Evolutionary conservation across 2,797 vertebrate species (phyloP).

Genomic region (Heterohyrax brucei): DNA sequence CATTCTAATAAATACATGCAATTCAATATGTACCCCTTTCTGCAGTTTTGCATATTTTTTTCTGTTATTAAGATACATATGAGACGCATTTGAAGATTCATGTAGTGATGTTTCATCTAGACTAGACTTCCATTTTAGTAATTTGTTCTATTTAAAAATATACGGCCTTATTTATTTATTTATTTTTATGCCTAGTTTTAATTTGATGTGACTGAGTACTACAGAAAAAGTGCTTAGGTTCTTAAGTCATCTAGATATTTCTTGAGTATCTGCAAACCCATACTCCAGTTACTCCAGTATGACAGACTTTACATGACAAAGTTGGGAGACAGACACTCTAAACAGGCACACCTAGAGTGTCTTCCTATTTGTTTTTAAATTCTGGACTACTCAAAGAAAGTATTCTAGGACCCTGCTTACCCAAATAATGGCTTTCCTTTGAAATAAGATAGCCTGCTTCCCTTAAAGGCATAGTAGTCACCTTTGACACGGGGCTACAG

Average conservation of each 20-base stretch:
- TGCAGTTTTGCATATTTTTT: neutral
- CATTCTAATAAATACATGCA: slow-evolving; percentile 25
- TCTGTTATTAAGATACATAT: slow-evolving; percentile 28
- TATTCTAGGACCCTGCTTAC: slow-evolving; percentile 57
- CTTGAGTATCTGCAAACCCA: slow-evolving; percentile 38
- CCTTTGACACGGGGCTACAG: slow-evolving; percentile 76
- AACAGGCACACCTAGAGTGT: slow-evolving; percentile 61
- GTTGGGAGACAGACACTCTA: slow-evolving; percentile 12
- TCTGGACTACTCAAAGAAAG: slow-evolving; percentile 64
- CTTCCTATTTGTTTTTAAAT: slow-evolving; percentile 77
- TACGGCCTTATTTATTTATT: neutral
- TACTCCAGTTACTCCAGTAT: neutral
- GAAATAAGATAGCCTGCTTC: slow-evolving; percentile 47
- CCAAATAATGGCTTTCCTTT: slow-evolving; percentile 79
- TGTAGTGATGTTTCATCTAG: slow-evolving; percentile 14
- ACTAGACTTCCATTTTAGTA: slow-evolving; percentile 17
- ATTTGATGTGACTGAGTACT: neutral
- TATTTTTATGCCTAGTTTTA: slow-evolving; percentile 53
- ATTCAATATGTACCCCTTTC: slow-evolving; percentile 17
- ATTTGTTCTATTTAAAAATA: neutral
- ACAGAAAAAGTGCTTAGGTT: neutral
- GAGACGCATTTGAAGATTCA: neutral
- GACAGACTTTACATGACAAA: slow-evolving; percentile 63
- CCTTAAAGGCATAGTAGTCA: slow-evolving; percentile 65
- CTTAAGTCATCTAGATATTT: slow-evolving; percentile 48